Evolutionary conservation across 2,888 invertebrate species (phyloP), one percentile per base, ranked within the genome.

Genomic region (Mimachlamys varia): DNA sequence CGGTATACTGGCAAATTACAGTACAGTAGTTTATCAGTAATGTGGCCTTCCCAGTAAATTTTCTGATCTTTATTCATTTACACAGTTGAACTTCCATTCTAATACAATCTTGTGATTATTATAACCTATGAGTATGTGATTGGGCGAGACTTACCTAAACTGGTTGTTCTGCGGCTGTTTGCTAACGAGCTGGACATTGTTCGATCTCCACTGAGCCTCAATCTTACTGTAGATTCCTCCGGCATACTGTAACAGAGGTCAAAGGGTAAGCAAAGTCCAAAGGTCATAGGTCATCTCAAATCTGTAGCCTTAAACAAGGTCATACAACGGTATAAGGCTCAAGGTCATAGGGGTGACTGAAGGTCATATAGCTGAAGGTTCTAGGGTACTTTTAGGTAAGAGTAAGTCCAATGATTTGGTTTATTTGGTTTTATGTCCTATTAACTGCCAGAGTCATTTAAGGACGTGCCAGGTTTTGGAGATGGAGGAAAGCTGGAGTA

Each of bases 211-310:
- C 90, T 96, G 96, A 62, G 95, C 94, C 87, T 96, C 96, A 38
- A 96, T 93, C 53, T 94, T 95, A 90, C 96, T 95, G 92, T 94
- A 96, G 37, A 96, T 93, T 5, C 96, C 96, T 17, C 96, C 96
- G 90, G 94, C 94, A 94, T 94, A 96, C 96, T 96, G 27, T 76
- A 33, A 76, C 33, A 22, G 33, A 76, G 76, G 33, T 76, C 76
- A 76, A 76, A 76, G 7, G 33, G 27, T 76, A 27, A 13, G 10
- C 33, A 10, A 76, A 76, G 76, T 13, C 10, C 33, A 76, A 76
- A 27, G 76, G 27, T 76, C 76, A 76, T 13, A 76, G 27, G 13
- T 3, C 33, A 76, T 22, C n/a, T 58, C 19, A 76, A 33, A 27
- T 12, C 33, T 7, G n/a, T 7, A 76, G 10, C 33, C 33, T 27